Conservation (phyloP, 1,140 invertebrate genomes). For the Heliconius melpomene region DNA sequence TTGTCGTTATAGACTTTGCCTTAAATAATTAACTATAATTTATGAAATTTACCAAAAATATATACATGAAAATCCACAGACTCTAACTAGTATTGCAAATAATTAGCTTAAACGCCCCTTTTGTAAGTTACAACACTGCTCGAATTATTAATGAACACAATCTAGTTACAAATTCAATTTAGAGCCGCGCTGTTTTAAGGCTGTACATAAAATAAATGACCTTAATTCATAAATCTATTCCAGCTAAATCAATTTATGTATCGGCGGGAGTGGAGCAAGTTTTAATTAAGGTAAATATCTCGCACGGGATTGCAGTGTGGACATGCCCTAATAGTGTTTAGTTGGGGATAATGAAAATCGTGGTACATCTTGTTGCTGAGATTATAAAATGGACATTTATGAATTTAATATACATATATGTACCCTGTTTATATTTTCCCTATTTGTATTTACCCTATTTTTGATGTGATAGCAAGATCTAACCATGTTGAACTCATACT, state of each 20-base stretch:
- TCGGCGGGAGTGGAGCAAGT: slow-evolving; percentile 55
- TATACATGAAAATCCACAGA: background rate
- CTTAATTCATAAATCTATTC: slow-evolving; percentile 42
- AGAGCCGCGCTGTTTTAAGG: background rate
- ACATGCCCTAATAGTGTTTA: slow-evolving; percentile 67
- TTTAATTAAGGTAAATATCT: slow-evolving; percentile 75
- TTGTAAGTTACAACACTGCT: slow-evolving; percentile 8
- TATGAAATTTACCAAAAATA: background rate
- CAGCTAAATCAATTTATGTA: slow-evolving; percentile 50
- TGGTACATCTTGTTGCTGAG: slow-evolving; percentile 40
- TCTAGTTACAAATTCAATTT: slow-evolving; percentile 13
- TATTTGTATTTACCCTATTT: no score
- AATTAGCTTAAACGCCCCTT: background rate
- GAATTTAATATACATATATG: background rate
- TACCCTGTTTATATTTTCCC: no score
- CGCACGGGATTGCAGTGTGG: slow-evolving; percentile 62
- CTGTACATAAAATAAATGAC: slow-evolving; percentile 31
- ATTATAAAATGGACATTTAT: slow-evolving; percentile 27
- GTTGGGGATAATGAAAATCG: slow-evolving; percentile 56
- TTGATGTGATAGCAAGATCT: no score
- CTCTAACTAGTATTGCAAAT: background rate
- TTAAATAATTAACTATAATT: no score
- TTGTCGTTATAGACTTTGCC: no score
- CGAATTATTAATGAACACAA: slow-evolving; percentile 14
- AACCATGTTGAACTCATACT: no score